Evolutionary conservation across 2,113 vertebrate species (phyloP), one percentile per base, ranked within the genome.

Genomic region (Eulemur rufifrons): DNA sequence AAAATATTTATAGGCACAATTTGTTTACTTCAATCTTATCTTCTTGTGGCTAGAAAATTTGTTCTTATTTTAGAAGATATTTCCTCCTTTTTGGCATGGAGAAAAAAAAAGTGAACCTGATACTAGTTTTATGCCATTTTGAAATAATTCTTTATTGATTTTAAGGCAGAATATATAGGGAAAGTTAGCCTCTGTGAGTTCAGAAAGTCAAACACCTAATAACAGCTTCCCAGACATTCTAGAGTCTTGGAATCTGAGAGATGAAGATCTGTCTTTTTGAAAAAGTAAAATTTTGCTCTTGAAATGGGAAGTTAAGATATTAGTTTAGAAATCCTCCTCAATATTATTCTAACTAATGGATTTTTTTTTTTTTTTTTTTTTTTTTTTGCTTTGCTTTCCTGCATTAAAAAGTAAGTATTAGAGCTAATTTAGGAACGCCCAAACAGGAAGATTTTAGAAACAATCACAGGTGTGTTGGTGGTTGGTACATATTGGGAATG

Each of bases 401-500:
- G 76, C 6, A 15, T 64, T 68, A 56, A 80, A 39, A 90, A 85
- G 17, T 77, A 29, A 18, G 34, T 45, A 23, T 69, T 71, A 25
- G 32, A 61, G 27, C 25, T 54, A 18, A 45, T 15, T 34, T 20
- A 29, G 56, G 21, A 21, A 6, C 8, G 39, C 17, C 3, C 1
- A 14, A 17, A 21, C 23, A 20, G 29, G 59, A 56, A 69, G 27
- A 59, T 10, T 71, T 52, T 29, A 71, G 82, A 27, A 74, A 47
- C 9, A 23, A 68, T 25, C 56, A 3, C 21, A 29, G 29, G 15
- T 10, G 29, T 61, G 29, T 9, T 5, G 1, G 3, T 13, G 34
- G 47, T 29, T 5, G 29, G 9, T 34, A 2, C 5, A 4, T 45
- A 20, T 37, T 0, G 0, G 47, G 18, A 12, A 54, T 5, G 11